These are phyloP conservation scores for Diadegma fenestrale DNA, from an alignment of 2,888 invertebrate genomes.

Conservation along the genomic window DNA sequence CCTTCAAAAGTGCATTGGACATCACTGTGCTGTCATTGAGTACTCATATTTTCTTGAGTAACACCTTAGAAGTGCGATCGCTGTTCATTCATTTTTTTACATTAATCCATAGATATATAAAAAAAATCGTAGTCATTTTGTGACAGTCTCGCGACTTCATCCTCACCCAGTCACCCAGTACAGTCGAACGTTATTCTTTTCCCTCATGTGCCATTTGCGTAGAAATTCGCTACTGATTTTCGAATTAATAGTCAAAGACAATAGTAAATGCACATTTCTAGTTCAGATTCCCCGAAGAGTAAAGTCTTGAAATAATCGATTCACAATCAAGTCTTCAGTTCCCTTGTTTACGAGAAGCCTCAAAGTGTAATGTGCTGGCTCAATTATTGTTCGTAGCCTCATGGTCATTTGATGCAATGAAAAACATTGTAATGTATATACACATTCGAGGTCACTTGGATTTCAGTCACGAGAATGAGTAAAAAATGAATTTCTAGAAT, in stretches of 20 bases:
- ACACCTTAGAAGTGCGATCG: background rate
- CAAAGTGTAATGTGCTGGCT: background rate
- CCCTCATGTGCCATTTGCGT: too few species aligned
- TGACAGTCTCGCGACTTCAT: background rate
- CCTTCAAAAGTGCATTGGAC: constrained; percentile 61
- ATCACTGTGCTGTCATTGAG: constrained; percentile 63
- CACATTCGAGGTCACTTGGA: background rate
- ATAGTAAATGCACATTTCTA: too few species aligned
- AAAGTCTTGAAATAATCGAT: background rate
- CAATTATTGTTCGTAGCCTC: background rate
- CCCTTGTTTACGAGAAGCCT: background rate
- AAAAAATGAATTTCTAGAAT: constrained; percentile 3
- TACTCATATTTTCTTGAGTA: constrained; percentile 14
- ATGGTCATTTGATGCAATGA: background rate
- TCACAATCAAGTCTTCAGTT: background rate
- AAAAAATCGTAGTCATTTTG: background rate
- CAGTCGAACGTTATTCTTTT: too few species aligned
- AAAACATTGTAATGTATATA: background rate
- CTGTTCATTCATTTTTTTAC: background rate
- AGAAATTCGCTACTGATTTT: background rate
- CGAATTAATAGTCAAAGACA: too few species aligned
- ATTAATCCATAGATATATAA: background rate
- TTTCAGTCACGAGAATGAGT: background rate
- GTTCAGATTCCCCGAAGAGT: too few species aligned
- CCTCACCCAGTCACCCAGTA: background rate